These are phyloP conservation scores for Akabosia matsudoensis DNA, from an alignment of 1,140 invertebrate species.

Conservation along the genomic window DNA sequence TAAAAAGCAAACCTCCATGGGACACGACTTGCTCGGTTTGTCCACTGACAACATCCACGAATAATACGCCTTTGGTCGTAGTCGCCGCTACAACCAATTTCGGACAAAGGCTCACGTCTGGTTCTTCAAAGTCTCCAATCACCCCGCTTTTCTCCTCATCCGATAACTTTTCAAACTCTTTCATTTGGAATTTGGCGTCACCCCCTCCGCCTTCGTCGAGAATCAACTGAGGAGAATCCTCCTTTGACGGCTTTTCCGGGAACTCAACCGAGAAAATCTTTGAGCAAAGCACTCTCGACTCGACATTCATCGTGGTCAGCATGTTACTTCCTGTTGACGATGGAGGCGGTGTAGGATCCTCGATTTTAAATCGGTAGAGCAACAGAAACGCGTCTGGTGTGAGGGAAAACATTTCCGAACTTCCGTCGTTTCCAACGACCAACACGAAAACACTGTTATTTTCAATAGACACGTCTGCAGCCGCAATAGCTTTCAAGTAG, in stretches of 20 bases:
- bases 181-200: neutral
- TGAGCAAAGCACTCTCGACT: neutral
- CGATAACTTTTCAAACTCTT: neutral
- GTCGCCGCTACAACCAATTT: slow-evolving; percentile 29
- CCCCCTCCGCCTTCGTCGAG: neutral
- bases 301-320: neutral
- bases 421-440: slow-evolving; percentile 17
- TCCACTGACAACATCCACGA: slow-evolving; percentile 33
- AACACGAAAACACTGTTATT: slow-evolving; percentile 20
- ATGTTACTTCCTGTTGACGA: neutral
- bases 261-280: neutral
- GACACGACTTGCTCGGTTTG: slow-evolving; percentile 24
- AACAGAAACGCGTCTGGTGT: slow-evolving; percentile 8
- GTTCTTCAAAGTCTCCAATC: neutral
- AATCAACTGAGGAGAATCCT: neutral
- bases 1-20: slow-evolving; percentile 25
- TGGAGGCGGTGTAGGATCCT: slow-evolving; percentile 16
- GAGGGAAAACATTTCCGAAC: slow-evolving; percentile 27
- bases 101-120: slow-evolving; percentile 7
- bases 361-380: slow-evolving; percentile 36
- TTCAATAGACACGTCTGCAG: slow-evolving; percentile 24
- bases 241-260: neutral
- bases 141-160: neutral
- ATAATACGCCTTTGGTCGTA: slow-evolving; percentile 28
- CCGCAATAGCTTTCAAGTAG: slow-evolving; percentile 26